Evolutionary conservation across 2,797 vertebrate species (phyloP).

Genomic region (Enteromius thamalakanensis): DNA sequence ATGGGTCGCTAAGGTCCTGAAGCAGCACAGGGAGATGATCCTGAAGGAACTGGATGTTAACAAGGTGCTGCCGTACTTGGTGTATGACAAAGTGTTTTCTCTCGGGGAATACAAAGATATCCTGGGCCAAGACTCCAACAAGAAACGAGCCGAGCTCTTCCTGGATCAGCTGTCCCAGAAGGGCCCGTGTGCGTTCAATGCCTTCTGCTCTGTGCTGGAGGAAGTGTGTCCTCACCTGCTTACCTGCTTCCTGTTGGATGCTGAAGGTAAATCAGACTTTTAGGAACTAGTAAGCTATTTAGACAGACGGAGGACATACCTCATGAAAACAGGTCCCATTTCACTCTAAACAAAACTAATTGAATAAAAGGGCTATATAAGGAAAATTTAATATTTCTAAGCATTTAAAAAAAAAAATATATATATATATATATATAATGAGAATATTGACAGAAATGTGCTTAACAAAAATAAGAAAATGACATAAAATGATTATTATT

Average conservation of each 20-base stretch:
- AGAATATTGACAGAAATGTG: neutral
- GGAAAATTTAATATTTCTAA: too few relatives aligned
- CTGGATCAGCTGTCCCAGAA: slow-evolving; percentile 85
- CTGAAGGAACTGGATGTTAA: slow-evolving; percentile 83
- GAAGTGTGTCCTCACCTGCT: slow-evolving; percentile 90
- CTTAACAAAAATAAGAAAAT: neutral
- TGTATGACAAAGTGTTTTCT: slow-evolving; percentile 87
- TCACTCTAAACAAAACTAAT: neutral
- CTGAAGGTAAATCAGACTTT: slow-evolving; percentile 80
- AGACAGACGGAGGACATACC: neutral
- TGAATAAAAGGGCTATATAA: neutral
- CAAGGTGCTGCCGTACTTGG: slow-evolving; percentile 84
- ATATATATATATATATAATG: neutral
- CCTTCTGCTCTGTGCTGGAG: slow-evolving; percentile 88
- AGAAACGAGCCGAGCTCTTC: slow-evolving; percentile 81
- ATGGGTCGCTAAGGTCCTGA: slow-evolving; percentile 79
- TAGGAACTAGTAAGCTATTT: neutral
- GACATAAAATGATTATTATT: neutral
- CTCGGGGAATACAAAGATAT: slow-evolving; percentile 88
- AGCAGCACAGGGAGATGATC: slow-evolving; percentile 80
- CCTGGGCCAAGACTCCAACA: slow-evolving; percentile 77
- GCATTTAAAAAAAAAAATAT: too few relatives aligned
- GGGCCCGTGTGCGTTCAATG: slow-evolving; percentile 84
- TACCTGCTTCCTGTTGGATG: slow-evolving; percentile 85
- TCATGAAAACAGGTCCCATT: neutral